A percentile compares a stretch with the other conserved stretches of the same genome.
phyloP scores from a whole-genome alignment of 2,797 vertebrate species.

The Mastacembelus armatus region DNA sequence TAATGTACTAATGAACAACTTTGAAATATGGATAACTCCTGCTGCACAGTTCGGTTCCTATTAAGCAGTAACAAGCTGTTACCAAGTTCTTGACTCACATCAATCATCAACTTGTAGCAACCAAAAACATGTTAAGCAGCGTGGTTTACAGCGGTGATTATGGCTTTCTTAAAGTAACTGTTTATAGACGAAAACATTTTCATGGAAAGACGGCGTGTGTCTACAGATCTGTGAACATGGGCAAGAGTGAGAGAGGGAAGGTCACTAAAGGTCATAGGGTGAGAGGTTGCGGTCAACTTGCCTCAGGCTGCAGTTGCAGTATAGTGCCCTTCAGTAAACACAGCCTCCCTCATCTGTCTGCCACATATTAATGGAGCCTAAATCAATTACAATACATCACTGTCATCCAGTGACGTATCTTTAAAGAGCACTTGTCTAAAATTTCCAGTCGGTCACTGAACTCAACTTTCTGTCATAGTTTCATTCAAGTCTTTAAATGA shows the following conservation, averaged over 20 bases:
- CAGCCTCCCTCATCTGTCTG: constrained; percentile 26
- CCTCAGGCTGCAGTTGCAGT: constrained; percentile 50
- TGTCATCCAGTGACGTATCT: background rate
- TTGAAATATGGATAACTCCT: background rate
- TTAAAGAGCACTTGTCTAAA: constrained; percentile 5
- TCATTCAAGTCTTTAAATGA: background rate
- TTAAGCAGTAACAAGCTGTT: background rate
- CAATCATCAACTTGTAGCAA: constrained; percentile 5
- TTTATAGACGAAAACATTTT: constrained; percentile 27
- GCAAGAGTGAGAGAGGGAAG: background rate
- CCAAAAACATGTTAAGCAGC: constrained; percentile 7
- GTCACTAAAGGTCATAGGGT: constrained; percentile 48
- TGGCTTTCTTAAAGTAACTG: constrained; percentile 16
- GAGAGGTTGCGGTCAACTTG: constrained; percentile 51
- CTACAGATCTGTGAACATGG: constrained; percentile 7
- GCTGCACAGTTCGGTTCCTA: background rate
- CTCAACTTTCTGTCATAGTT: constrained; percentile 14
- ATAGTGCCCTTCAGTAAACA: constrained; percentile 42
- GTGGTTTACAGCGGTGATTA: constrained; percentile 10
- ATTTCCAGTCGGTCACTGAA: constrained; percentile 15
- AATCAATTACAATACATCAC: constrained; percentile 22
- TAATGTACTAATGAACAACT: rapidly evolving
- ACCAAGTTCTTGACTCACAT: background rate
- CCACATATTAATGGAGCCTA: constrained; percentile 15
- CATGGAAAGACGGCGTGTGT: constrained; percentile 11